Base-by-base conservation (phyloP, 2,888 invertebrate genomes). In the Tenthredo scrophulariae region DNA sequence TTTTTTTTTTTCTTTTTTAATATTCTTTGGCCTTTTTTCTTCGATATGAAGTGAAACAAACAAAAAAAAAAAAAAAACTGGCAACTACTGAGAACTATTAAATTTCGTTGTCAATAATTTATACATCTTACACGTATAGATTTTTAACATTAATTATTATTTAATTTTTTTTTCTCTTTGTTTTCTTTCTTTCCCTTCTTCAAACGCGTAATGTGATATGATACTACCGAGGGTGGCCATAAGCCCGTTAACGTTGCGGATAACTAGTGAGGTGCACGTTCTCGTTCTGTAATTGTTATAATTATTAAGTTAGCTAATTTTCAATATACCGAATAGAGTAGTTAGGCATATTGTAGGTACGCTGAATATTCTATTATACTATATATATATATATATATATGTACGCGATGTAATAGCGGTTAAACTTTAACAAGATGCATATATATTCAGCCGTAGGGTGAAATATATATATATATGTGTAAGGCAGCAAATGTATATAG, bases 401-500 rank as follows among this genome's bases (percentile, higher is more conserved):
- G 90, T 87, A 88, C 87, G 87, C 87, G 88, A 88, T 88, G 87
- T 87, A 86, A 87, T 87, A 89, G 88, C 88, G 88, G 87, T 89
- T 88, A 86, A 87, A 80, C 37, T 80, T 26, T 80, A n/a, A 62
- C n/a, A 40, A 62, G 26, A 58, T 58, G 80, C 62, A 80, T 80
- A 40, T 58, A 50, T 62, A 79, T 77, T 15, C 40, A 77, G 26
- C 33, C n/a, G 46, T 26, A 62, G 18, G 33, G n/a, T 62, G n/a
- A 29, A 79, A 10, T 46, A 79, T 79, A 62, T 37, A 79, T 79
- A 46, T 77, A 18, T 74, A 54, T 77, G 43, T 50, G n/a, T 80
- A 80, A 80, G 80, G 86, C 74, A 79, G 77, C 87, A 84, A 86
- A 87, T 93, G 93, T 93, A 93, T 87, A 93, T 92, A 93, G 86